Percentiles rank a stretch among this genome's conserved stretches.
phyloP scores from a whole-genome alignment of 2,888 invertebrate species.

The Auanema sp. region DNA sequence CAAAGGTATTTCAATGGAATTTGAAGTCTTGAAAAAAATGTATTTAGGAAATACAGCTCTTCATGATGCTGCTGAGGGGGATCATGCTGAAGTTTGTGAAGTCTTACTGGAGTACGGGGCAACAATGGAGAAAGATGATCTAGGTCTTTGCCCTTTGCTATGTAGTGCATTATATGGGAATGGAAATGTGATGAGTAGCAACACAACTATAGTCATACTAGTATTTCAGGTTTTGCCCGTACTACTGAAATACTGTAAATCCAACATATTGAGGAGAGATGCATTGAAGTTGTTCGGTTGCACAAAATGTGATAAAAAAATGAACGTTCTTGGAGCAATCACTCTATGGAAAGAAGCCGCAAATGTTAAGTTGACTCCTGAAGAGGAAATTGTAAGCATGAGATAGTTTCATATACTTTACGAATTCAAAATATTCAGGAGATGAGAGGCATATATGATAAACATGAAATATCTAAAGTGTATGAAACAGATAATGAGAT shows the following conservation, averaged over 20 bases:
- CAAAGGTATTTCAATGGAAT: conserved; percentile 19
- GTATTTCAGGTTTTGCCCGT: conserved; percentile 25
- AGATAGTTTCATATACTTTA: not conserved
- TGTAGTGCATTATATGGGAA: conserved; percentile 81
- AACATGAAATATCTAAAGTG: conserved; percentile 10
- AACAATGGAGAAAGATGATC: conserved; percentile 75
- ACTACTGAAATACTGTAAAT: conserved; percentile 20
- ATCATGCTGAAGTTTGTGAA: conserved; percentile 87
- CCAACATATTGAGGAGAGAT: conserved; percentile 27
- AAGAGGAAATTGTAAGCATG: conserved; percentile 19
- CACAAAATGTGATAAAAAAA: conserved; percentile 42
- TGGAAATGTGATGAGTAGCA: conserved; percentile 15
- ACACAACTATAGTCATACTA: not conserved
- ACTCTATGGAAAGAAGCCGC: conserved; percentile 68
- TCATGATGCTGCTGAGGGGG: conserved; percentile 95
- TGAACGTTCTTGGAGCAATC: conserved; percentile 70
- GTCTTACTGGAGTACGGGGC: conserved; percentile 84
- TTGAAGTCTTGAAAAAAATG: not conserved
- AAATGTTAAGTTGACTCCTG: conserved; percentile 13
- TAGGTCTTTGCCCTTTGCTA: conserved; percentile 88
- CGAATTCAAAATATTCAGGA: not conserved
- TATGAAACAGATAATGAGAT: conserved; percentile 16
- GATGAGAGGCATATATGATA: not conserved
- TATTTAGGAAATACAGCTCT: conserved; percentile 81
- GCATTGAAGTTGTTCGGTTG: conserved; percentile 47